Evolutionary conservation across 1,140 invertebrate genomes (phyloP), one percentile per base, ranked within the genome.

Genomic region (Drosophila mauritiana): DNA sequence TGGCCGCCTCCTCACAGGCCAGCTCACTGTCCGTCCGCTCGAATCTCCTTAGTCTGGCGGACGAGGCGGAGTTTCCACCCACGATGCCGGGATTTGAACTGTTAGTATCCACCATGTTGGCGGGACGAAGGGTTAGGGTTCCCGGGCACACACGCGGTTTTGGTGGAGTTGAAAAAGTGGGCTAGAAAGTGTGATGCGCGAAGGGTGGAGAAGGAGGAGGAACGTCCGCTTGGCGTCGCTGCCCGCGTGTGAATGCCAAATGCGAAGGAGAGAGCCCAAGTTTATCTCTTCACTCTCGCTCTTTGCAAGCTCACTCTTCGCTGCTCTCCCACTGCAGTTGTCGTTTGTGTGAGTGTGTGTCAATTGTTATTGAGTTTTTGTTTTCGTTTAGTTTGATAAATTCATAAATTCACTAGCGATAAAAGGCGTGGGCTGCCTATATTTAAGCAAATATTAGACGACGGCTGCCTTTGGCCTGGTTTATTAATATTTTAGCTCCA

Each of bases 11-110:
- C 89, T 96, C 96, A 83, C 95, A 96, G 80, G 96, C 96, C 78
- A 96, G 94, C 93, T 97, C 96, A 90, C 96, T 97, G 93, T 97
- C 96, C 75, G 96, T 97, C 94, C 97, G 93, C n/a, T 91, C 91
- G 59, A 91, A 89, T 70, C 91, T 89, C n/a, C 91, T 76, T 63
- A 91, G 64, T 45, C 91, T 84, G 40, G 91, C 74, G 34, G 77
- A 75, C 15, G 85, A 90, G 43, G 85, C 62, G 11, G 80, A 63
- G 57, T 78, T 80, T 56, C 73, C 52, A 74, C 84, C 62, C 73
- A 81, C 86, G 86, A 91, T 54, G 51, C 58, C 64, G 11, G 64
- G 45, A 68, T 65, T 59, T 31, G 64, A 64, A 22, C 31, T 27
- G 46, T 68, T 68, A 17, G 34, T 57, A 27, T 72, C 68, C 52